phyloP scores from a whole-genome alignment of 2,888 invertebrate genomes.

The Chromoteleia sp. region DNA sequence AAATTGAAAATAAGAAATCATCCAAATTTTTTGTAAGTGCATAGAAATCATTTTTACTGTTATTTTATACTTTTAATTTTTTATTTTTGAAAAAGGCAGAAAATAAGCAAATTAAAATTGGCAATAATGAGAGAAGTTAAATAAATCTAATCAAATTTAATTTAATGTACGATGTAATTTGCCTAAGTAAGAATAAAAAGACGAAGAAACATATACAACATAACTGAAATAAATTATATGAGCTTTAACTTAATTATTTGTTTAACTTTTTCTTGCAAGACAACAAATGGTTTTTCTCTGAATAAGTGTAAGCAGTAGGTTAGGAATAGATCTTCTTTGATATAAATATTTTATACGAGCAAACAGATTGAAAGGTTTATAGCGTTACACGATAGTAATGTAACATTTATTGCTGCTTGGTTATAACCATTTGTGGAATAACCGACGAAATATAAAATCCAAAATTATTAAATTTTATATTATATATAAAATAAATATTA shows the following conservation, averaged over 20 bases:
- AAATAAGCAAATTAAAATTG: slow-evolving; percentile 1
- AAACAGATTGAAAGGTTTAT: not conserved
- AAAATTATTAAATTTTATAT: too few relatives aligned
- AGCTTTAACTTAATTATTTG: slow-evolving; percentile 18
- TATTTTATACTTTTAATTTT: not conserved
- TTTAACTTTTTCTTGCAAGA: not conserved
- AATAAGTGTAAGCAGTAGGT: not conserved
- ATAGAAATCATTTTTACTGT: not conserved
- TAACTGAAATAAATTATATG: not conserved
- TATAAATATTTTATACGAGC: not conserved
- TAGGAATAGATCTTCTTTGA: not conserved
- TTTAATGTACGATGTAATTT: not conserved
- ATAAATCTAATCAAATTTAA: not conserved
- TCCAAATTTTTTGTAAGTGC: too few relatives aligned
- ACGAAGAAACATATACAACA: not conserved
- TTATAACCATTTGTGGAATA: not conserved
- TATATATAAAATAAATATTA: not conserved
- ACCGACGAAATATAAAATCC: not conserved
- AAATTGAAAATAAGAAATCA: not conserved
- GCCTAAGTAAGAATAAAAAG: not conserved
- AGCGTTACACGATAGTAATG: too few relatives aligned
- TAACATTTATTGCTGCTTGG: not conserved
- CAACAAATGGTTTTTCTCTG: slow-evolving; percentile 9
- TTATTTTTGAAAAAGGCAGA: slow-evolving; percentile 4
- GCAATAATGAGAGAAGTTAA: not conserved